A percentile compares a stretch with the other conserved stretches of the same genome.
Conservation (phyloP, 2,888 invertebrate genomes). For the Dryocosmus kuriphilus region DNA sequence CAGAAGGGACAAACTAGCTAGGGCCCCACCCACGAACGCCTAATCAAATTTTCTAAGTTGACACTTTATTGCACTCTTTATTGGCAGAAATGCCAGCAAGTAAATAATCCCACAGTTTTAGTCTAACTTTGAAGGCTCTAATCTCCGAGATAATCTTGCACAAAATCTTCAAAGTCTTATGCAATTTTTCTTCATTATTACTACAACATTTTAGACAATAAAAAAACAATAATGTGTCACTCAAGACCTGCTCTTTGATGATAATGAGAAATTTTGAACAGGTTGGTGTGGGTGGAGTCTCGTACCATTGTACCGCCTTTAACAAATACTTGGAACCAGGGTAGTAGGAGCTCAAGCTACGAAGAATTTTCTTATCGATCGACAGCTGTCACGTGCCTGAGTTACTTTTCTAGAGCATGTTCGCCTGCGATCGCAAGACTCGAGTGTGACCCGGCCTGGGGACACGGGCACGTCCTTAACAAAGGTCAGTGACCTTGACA, state of each 20-base stretch:
- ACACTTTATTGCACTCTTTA: no score
- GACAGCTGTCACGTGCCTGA: conserved; percentile 55
- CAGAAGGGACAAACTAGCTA: no score
- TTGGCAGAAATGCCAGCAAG: no score
- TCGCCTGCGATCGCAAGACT: conserved; percentile 72
- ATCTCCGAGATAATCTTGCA: no score
- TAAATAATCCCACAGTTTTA: no score
- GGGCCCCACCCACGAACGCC: no score
- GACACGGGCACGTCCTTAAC: conserved; percentile 71
- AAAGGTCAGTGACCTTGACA: conserved; percentile 69
- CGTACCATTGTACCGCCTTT: conserved; percentile 73
- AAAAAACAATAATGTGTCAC: background rate
- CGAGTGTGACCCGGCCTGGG: conserved; percentile 74
- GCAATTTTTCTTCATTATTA: no score
- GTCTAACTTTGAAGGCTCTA: no score
- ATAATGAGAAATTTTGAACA: conserved; percentile 49
- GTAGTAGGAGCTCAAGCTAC: no score
- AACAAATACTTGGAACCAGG: conserved; percentile 72
- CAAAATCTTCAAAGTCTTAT: no score
- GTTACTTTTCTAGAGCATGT: conserved; percentile 60
- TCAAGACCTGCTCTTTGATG: background rate
- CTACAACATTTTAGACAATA: background rate
- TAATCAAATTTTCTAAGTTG: no score
- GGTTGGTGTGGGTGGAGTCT: conserved; percentile 73
- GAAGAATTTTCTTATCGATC: conserved; percentile 58